These are phyloP conservation scores for Sturmia bella DNA, from an alignment of 2,888 invertebrate genomes.

Conservation along the genomic window DNA sequence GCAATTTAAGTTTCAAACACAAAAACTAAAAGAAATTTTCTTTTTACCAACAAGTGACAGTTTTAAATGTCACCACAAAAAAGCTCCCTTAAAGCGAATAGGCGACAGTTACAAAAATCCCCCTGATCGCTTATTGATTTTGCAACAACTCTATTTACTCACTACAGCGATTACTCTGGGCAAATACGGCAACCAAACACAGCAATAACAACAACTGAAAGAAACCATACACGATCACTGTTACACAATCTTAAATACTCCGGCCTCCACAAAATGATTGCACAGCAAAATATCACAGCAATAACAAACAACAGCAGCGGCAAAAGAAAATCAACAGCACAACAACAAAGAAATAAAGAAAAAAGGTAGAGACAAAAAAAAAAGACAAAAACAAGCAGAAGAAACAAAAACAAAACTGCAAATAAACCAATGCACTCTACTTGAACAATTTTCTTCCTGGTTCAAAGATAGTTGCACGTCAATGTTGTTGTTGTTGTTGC, in stretches of 20 bases:
- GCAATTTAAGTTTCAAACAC: background rate
- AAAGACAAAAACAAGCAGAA: slow-evolving; percentile 15
- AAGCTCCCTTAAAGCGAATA: slow-evolving; percentile 44
- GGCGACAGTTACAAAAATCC: slow-evolving; percentile 28
- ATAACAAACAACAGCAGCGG: slow-evolving; percentile 43
- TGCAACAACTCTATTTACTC: slow-evolving; percentile 56
- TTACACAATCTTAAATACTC: slow-evolving; percentile 65
- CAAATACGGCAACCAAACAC: slow-evolving; percentile 18
- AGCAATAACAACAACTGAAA: slow-evolving; percentile 6
- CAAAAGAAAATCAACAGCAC: slow-evolving; percentile 11
- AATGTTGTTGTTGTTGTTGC: slow-evolving; percentile 44
- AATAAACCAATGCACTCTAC: slow-evolving; percentile 71
- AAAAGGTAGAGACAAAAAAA: background rate
- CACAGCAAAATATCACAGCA: slow-evolving; percentile 54
- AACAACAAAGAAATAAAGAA: slow-evolving; percentile 21
- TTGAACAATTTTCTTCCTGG: slow-evolving; percentile 79
- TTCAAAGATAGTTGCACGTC: slow-evolving; percentile 74
- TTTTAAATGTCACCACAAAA: slow-evolving; percentile 1
- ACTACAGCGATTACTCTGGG: slow-evolving; percentile 15
- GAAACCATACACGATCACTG: slow-evolving; percentile 52
- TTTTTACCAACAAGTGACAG: slow-evolving; percentile 24
- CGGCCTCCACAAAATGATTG: slow-evolving; percentile 61
- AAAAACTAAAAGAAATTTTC: slow-evolving; percentile 17
- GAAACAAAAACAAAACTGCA: slow-evolving; percentile 45
- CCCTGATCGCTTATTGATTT: slow-evolving; percentile 40